A percentile compares a stretch with the other conserved stretches of the same genome.
Evolutionary conservation across 2,797 vertebrate species (phyloP).

Genomic region (Takifugu rubripes): DNA sequence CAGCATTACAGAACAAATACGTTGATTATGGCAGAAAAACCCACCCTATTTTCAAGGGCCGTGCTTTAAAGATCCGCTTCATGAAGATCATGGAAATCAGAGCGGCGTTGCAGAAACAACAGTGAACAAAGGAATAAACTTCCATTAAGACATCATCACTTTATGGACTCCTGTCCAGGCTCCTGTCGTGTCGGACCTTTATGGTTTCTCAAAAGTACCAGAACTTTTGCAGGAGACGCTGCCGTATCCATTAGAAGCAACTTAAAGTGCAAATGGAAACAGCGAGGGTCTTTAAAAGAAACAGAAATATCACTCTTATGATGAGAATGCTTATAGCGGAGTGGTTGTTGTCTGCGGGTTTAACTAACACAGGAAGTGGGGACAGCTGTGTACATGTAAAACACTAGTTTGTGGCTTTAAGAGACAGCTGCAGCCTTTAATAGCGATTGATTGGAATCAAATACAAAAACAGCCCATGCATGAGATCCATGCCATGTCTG

Average conservation of each 20-base stretch:
- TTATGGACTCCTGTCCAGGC: too few species aligned
- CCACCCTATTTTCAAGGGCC: conserved; percentile 31
- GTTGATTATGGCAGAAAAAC: conserved; percentile 54
- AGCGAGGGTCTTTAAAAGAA: not conserved
- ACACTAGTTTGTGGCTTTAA: conserved; percentile 58
- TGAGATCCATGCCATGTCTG: too few species aligned
- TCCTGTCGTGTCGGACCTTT: too few species aligned
- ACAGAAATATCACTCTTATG: not conserved
- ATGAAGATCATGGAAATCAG: conserved; percentile 43
- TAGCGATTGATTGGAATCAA: conserved; percentile 8
- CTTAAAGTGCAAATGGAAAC: not conserved
- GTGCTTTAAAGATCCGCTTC: conserved; percentile 62
- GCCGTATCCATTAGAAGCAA: too few species aligned
- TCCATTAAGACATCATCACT: too few species aligned
- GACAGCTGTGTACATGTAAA: conserved; percentile 62
- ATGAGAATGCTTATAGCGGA: conserved; percentile 25
- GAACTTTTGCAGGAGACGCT: too few species aligned
- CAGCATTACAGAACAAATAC: conserved; percentile 66
- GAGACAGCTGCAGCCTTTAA: conserved; percentile 60
- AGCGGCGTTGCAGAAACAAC: too few species aligned
- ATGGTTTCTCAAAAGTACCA: not conserved
- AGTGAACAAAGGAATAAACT: too few species aligned
- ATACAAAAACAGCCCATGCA: conserved; percentile 6
- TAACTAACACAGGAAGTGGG: conserved; percentile 71
- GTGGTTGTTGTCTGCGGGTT: conserved; percentile 48